Evolutionary conservation across 1,140 invertebrate species (phyloP).

Genomic region (Micrasema longulum): DNA sequence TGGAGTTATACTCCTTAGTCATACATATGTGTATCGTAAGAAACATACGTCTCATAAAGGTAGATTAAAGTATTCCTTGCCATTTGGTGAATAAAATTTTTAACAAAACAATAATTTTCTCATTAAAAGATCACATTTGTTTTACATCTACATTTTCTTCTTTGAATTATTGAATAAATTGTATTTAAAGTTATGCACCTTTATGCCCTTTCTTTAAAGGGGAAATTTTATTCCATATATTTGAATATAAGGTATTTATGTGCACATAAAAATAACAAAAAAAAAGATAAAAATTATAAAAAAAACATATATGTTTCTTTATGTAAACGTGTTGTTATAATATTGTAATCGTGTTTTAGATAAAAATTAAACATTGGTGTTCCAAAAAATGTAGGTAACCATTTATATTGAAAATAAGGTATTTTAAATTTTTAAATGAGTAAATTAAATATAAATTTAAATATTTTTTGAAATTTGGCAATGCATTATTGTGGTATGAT

Average conservation of each 20-base stretch:
- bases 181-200: constrained; percentile 49
- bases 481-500: constrained; percentile 36
- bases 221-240: constrained; percentile 41
- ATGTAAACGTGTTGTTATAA: constrained; percentile 48
- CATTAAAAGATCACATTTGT: constrained; percentile 7
- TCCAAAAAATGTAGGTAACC: constrained; percentile 48
- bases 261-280: constrained; percentile 46
- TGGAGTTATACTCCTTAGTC: not conserved
- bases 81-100: no score
- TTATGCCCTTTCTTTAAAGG: constrained; percentile 38
- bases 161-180: constrained; percentile 44
- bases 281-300: constrained; percentile 38
- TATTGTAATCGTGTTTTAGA: constrained; percentile 49
- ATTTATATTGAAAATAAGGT: constrained; percentile 49
- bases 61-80: constrained; percentile 4
- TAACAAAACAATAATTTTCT: no score
- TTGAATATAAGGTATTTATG: constrained; percentile 50
- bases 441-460: constrained; percentile 34
- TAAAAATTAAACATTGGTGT: constrained; percentile 48
- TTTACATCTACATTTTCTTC: constrained; percentile 47
- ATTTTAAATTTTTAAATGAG: constrained; percentile 40
- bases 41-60: no score
- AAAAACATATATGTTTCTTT: constrained; percentile 50
- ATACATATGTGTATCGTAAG: not conserved
- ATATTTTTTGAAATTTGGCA: constrained; percentile 41